A percentile compares a stretch with the other conserved stretches of the same genome.
phyloP scores from a whole-genome alignment of 2,888 invertebrate species.

The Epinotia nisella region DNA sequence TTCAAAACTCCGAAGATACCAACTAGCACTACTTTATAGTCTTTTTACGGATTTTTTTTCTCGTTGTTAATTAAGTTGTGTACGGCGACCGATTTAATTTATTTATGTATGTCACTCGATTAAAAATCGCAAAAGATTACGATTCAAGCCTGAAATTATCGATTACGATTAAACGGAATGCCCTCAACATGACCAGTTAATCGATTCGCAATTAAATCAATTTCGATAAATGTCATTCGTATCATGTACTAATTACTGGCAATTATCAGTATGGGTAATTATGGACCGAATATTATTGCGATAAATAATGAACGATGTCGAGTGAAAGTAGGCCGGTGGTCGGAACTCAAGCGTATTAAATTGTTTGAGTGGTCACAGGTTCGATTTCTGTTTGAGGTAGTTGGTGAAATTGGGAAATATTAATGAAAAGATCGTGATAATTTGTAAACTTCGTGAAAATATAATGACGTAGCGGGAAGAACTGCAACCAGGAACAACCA shows the following conservation, averaged over 20 bases:
- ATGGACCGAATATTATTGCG: conserved; percentile 28
- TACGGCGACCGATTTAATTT: neutral
- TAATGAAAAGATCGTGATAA: no score
- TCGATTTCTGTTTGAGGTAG: no score
- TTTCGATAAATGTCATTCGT: conserved; percentile 33
- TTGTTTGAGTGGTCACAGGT: neutral
- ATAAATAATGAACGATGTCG: conserved; percentile 12
- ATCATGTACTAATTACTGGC: conserved; percentile 25
- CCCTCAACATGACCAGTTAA: conserved; percentile 22
- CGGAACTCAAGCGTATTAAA: neutral
- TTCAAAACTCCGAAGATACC: neutral
- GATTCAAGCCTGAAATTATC: conserved; percentile 19
- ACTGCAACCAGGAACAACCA: no score
- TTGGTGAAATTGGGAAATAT: no score
- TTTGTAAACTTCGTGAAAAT: no score
- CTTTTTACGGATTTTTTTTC: neutral
- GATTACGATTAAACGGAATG: conserved; percentile 9
- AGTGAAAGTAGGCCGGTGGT: conserved; percentile 5
- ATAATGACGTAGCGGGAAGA: no score
- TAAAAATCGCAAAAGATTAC: conserved; percentile 11
- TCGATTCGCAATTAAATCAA: conserved; percentile 32
- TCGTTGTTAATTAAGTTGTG: neutral
- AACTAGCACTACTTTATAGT: neutral
- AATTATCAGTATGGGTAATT: conserved; percentile 19
- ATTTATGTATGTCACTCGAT: neutral